Evolutionary conservation across 1,140 invertebrate species (phyloP).

Genomic region (Portunus trituberculatus): DNA sequence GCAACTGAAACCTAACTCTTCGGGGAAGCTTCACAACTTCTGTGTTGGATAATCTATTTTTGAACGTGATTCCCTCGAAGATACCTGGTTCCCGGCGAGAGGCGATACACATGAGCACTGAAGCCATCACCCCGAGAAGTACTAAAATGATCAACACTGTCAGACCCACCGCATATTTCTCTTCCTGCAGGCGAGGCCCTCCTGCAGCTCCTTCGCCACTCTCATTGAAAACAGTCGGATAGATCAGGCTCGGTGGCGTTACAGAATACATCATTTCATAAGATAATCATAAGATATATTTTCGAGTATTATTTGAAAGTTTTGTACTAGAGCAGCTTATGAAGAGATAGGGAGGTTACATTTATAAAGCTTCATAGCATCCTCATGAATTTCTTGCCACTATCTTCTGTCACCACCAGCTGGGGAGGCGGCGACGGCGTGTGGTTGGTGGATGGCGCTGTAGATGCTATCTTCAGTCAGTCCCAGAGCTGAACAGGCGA

Average conservation of each 20-base stretch:
- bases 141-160: conserved; percentile 6
- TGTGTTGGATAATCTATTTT: neutral
- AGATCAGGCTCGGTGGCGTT: neutral
- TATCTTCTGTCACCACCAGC: neutral
- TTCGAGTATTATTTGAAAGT: no score
- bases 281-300: no score
- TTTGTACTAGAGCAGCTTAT: no score
- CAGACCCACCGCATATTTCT: conserved; percentile 33
- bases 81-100: conserved; percentile 3
- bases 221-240: no score
- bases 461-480: no score
- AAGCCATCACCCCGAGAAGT: conserved; percentile 3
- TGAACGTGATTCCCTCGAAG: conserved; percentile 40
- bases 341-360: no score
- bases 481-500: neutral
- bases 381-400: no score
- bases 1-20: conserved; percentile 42
- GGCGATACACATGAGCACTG: conserved; percentile 57
- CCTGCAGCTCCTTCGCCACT: neutral
- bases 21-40: neutral
- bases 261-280: neutral
- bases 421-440: neutral
- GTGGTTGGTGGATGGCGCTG: neutral
- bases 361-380: no score
- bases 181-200: neutral